Base-by-base conservation (phyloP, 2,797 vertebrate species). In the Linurgus olivaceus region DNA sequence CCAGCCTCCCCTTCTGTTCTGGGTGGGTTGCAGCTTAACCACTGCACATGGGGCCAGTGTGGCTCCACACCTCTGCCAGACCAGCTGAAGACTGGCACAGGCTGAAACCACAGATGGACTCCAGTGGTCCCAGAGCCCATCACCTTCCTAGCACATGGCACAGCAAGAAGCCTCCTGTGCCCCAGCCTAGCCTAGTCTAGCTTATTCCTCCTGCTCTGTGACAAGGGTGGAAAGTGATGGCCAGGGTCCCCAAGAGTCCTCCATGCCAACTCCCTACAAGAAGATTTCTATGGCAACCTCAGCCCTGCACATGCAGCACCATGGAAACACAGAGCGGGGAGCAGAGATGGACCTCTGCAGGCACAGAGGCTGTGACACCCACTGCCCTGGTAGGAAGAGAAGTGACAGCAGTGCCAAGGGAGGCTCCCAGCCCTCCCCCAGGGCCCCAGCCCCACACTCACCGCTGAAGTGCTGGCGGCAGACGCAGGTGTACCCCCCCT, bases 401-500 rank as follows among this genome's bases (percentile, higher is more conserved):
- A 75, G 75, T 17, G 42, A 62, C 59, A 48, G 63, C 47, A n/a
- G 10, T 0, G 0, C 33, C 65, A 48, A 38, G 48, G 25, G 52
- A 57, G 38, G 6, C 0, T 0, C 17, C 38, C 50, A 25, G 6
- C 24, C 0, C 0, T 17, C 3, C 9, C 33, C 8, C 4, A 1
- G 0, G 0, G 59, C 6, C 37, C 23, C 59, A 14, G n/a, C n/a
- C 25, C 35, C 6, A 1, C 71, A 44, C 98, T 97, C 96, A 99
- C 99, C 99, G 0, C 98, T 99, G 97, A 98, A 99, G 96, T 99
- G 98, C 71, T 99, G 99, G 26, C 98, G 98, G 96, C 99, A 99
- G 83, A 99, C 97, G 7, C 99, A 99, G 10, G 99, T 99, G 97
- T 98, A 99, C 5, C 99, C 99, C 3, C 99, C 99, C 93, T 99